phyloP scores from a whole-genome alignment of 2,113 vertebrate genomes.

The Python bivittatus region DNA sequence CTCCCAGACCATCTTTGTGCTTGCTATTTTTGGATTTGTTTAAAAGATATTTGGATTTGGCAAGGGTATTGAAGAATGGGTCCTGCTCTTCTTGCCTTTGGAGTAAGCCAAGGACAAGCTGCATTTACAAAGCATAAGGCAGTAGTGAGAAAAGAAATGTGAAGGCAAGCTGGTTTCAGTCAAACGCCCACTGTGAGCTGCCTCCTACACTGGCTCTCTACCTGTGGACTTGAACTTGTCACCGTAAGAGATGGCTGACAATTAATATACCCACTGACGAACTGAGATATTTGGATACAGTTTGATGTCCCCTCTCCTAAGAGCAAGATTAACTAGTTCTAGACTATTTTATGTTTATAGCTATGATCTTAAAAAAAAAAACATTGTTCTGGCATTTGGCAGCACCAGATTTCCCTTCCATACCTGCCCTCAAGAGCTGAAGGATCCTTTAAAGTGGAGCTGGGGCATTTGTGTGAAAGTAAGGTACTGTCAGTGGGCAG shows the following conservation, averaged over 20 bases:
- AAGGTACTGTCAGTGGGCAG: too few relatives aligned
- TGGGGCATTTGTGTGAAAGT: not conserved
- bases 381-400: not conserved
- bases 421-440: not conserved
- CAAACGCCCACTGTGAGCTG: not conserved
- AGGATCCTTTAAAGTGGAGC: not conserved
- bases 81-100: fast-evolving
- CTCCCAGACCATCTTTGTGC: not conserved
- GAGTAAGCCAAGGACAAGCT: not conserved
- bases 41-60: constrained; percentile 30
- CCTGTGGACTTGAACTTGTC: not conserved
- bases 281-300: not conserved
- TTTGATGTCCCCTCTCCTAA: not conserved
- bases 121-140: not conserved
- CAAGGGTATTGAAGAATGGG: not conserved
- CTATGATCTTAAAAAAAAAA: not conserved
- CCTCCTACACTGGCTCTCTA: not conserved
- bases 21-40: constrained; percentile 12
- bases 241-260: not conserved
- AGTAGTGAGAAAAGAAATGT: not conserved
- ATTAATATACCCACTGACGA: not conserved
- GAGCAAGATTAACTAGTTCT: not conserved
- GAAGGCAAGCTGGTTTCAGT: not conserved
- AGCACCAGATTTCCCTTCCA: not conserved
- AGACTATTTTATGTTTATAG: not conserved